Percentiles rank a stretch among this genome's conserved stretches.
These are phyloP conservation scores for Diadema setosum DNA, from an alignment of 35 echinoderm and acorn worm genomes.

Conservation along the genomic window DNA sequence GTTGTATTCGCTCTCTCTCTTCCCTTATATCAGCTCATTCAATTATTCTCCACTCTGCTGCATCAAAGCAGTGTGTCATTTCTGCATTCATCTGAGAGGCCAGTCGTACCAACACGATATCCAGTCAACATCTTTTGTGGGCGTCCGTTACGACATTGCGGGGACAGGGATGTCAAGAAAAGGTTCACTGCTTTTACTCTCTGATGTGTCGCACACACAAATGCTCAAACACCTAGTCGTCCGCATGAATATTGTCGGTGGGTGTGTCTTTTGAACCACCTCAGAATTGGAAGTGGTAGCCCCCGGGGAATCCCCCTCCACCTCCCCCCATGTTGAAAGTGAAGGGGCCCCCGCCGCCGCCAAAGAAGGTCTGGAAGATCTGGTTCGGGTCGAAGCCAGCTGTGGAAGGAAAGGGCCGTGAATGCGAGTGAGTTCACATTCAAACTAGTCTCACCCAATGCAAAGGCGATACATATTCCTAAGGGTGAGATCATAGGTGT, in stretches of 20 bases:
- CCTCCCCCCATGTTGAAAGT: slow-evolving; percentile 21
- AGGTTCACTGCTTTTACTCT: not conserved
- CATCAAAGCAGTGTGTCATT: no score
- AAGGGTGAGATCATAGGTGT: no score
- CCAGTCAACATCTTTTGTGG: no score
- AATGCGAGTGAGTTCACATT: not conserved
- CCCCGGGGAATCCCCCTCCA: slow-evolving; percentile 52
- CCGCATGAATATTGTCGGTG: not conserved
- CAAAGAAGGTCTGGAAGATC: slow-evolving; percentile 93
- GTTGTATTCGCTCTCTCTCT: no score
- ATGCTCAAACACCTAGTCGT: not conserved
- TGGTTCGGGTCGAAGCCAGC: slow-evolving; percentile 86
- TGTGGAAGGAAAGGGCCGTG: not conserved
- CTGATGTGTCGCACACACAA: not conserved
- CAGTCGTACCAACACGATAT: no score
- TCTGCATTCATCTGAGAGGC: no score
- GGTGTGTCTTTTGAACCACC: not conserved
- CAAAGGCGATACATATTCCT: no score
- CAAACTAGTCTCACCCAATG: no score
- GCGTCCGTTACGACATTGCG: no score
- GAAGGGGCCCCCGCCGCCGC: slow-evolving; percentile 58
- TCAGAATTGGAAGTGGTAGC: slow-evolving; percentile 62
- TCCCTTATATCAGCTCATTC: no score
- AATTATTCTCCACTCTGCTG: no score
- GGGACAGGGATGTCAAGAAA: no score